A percentile compares a stretch with the other conserved stretches of the same genome.
Evolutionary conservation across 2,888 invertebrate species (phyloP).

Genomic region (Drosophila mayaguana): DNA sequence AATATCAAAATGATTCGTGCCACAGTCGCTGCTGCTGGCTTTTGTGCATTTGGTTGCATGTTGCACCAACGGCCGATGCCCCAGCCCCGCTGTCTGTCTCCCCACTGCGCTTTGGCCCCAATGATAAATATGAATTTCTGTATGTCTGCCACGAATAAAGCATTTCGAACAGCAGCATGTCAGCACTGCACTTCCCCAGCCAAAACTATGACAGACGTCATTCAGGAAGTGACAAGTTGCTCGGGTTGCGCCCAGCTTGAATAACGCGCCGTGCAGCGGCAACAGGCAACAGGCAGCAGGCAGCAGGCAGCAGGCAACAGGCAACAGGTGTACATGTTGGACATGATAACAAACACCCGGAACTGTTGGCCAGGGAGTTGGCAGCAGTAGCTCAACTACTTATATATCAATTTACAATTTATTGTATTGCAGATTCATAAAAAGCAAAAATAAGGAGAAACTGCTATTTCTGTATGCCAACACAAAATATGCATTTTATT

Average conservation of each 20-base stretch:
- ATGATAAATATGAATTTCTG: conserved; percentile 56
- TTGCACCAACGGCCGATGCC: conserved; percentile 26
- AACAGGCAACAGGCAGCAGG: no score
- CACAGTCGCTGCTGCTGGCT: conserved; percentile 42
- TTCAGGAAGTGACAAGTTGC: conserved; percentile 30
- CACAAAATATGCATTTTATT: no score
- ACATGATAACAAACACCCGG: background rate
- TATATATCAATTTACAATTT: background rate
- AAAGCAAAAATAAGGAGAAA: no score
- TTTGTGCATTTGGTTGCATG: conserved; percentile 48
- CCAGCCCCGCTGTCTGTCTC: background rate
- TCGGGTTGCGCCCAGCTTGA: conserved; percentile 5
- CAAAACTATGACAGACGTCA: conserved; percentile 46
- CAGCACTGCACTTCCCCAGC: conserved; percentile 45
- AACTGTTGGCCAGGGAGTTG: conserved; percentile 3
- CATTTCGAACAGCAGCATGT: conserved; percentile 32
- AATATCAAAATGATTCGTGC: conserved; percentile 71
- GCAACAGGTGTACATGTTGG: conserved; percentile 32
- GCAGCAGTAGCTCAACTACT: background rate
- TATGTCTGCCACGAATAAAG: conserved; percentile 26
- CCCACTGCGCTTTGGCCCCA: conserved; percentile 4
- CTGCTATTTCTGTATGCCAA: no score
- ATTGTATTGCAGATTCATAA: background rate
- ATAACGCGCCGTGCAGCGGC: conserved; percentile 3
- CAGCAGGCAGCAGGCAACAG: background rate